Conservation (phyloP, 2,113 vertebrate genomes). For the Pampusana beccarii region DNA sequence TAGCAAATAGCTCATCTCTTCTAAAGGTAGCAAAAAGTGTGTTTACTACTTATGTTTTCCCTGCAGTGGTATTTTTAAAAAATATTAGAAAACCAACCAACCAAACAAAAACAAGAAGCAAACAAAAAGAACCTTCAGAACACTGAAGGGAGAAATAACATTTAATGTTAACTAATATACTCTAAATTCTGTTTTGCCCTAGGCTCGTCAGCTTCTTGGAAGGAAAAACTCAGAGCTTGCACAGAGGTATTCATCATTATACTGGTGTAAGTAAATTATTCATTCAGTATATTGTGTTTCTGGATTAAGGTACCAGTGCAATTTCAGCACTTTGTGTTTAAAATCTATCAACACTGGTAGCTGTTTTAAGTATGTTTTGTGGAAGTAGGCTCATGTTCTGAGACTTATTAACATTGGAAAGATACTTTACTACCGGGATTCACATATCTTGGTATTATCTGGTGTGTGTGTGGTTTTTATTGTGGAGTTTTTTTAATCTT, state of each 20-base stretch:
- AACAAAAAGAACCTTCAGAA: background rate
- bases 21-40: background rate
- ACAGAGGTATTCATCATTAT: constrained; percentile 91
- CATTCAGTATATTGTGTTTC: constrained; percentile 34
- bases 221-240: constrained; percentile 82
- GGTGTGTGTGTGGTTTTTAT: background rate
- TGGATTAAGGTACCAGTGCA: background rate
- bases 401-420: background rate
- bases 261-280: constrained; percentile 83
- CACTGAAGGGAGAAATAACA: background rate
- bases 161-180: background rate
- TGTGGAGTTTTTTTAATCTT: background rate
- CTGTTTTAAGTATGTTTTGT: background rate
- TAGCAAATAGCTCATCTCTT: background rate
- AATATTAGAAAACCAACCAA: background rate
- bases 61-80: background rate
- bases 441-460: background rate
- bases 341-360: background rate
- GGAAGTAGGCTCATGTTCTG: background rate
- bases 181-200: background rate
- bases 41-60: background rate
- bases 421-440: background rate
- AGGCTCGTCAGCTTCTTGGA: constrained; percentile 91
- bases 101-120: background rate
- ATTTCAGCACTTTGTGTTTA: background rate